These are phyloP conservation scores for Babyrousa celebensis DNA, from an alignment of 2,797 vertebrate genomes.

Conservation along the genomic window DNA sequence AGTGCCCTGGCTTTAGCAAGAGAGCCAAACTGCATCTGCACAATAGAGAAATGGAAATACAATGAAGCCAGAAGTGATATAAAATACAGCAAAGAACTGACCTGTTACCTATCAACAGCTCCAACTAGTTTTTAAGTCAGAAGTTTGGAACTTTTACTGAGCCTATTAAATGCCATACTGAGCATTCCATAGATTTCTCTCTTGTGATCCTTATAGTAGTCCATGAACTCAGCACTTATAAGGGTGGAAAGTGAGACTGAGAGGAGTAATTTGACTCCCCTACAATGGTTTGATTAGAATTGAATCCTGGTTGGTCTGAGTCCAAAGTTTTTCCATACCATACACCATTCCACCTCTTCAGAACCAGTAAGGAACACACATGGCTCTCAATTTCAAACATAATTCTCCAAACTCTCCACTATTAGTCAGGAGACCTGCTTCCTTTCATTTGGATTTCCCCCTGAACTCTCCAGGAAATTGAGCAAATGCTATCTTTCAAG, in stretches of 20 bases:
- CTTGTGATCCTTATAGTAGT: neutral
- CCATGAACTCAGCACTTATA: neutral
- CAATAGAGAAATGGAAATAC: conserved; percentile 1
- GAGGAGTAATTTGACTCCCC: neutral
- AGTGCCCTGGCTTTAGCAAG: neutral
- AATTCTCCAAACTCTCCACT: neutral
- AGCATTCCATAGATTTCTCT: neutral
- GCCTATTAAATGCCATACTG: neutral
- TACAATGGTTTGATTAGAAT: neutral
- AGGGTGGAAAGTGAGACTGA: neutral
- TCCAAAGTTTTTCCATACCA: neutral
- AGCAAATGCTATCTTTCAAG: neutral
- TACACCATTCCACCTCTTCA: neutral
- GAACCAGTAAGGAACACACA: neutral
- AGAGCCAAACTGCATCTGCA: neutral
- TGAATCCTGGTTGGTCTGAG: neutral
- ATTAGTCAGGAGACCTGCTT: neutral
- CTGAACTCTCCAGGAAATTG: neutral
- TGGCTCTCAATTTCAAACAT: neutral
- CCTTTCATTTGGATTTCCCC: neutral
- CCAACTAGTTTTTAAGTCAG: neutral
- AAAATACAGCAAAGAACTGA: neutral
- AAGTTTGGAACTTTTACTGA: neutral
- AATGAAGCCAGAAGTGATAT: neutral
- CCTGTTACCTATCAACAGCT: neutral